Evolutionary conservation across 2,797 vertebrate genomes (phyloP).

Genomic region (Glyptemys insculpta): DNA sequence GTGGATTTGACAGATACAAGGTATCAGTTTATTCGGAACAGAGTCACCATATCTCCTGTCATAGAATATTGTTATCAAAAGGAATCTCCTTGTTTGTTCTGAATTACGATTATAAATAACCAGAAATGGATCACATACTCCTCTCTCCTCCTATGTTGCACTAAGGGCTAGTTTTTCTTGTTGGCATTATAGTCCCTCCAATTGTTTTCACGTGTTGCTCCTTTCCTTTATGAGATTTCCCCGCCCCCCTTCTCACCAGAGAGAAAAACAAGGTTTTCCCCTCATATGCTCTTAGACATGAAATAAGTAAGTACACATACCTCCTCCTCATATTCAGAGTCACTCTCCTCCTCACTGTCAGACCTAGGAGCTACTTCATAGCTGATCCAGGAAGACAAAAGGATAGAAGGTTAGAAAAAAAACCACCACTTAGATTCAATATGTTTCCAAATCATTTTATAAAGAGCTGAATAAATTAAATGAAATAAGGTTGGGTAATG

Average conservation of each 20-base stretch:
- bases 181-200: neutral
- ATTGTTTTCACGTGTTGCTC: neutral
- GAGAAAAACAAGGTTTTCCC: neutral
- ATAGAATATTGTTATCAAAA: neutral
- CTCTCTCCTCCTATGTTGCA: neutral
- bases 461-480: neutral
- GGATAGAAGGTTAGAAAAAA: neutral
- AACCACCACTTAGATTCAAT: neutral
- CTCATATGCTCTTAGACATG: neutral
- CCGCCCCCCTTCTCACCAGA: neutral
- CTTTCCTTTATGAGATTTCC: neutral
- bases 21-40: neutral
- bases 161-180: neutral
- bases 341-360: slow-evolving; percentile 95
- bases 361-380: slow-evolving; percentile 98
- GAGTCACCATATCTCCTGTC: neutral
- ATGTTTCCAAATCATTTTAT: neutral
- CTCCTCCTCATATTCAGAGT: slow-evolving; percentile 97
- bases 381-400: slow-evolving; percentile 74
- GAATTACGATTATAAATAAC: neutral
- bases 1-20: neutral
- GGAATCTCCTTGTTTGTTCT: neutral
- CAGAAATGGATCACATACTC: neutral
- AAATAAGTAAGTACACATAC: slow-evolving; percentile 77
- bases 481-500: neutral